A percentile compares a stretch with the other conserved stretches of the same genome.
Conservation (phyloP, 1,140 invertebrate species). For the Diplogasteroides magnus region DNA sequence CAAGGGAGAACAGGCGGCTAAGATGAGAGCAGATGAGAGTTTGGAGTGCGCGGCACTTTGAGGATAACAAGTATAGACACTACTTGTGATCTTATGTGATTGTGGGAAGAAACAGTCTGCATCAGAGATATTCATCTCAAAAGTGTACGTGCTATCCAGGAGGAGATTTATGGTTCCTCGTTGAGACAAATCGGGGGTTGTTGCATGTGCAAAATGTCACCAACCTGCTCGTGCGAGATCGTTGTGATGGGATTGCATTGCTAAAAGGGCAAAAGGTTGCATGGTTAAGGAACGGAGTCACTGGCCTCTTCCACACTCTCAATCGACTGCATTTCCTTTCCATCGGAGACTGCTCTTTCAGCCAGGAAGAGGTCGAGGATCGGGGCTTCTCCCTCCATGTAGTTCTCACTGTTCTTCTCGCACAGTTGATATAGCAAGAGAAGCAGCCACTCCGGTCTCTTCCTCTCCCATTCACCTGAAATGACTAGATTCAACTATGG, state of each 20-base stretch:
- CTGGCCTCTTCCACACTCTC: constrained; percentile 18
- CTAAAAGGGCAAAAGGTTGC: neutral
- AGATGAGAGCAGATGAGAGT: no score
- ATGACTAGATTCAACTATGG: no score
- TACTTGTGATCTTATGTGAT: no score
- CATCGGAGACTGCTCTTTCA: constrained; percentile 3
- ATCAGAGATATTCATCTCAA: no score
- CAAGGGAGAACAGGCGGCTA: no score
- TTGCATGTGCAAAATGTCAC: no score
- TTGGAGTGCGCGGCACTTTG: no score
- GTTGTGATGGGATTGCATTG: constrained; percentile 20
- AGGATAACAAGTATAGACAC: no score
- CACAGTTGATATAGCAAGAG: constrained; percentile 25
- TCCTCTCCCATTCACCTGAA: constrained; percentile 19
- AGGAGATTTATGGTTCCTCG: no score
- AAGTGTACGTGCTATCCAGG: no score
- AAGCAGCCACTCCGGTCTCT: constrained; percentile 20
- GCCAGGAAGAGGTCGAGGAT: constrained; percentile 19
- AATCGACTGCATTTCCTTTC: constrained; percentile 12
- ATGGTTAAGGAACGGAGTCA: neutral
- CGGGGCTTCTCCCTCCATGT: neutral
- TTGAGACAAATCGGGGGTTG: no score
- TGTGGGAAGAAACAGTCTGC: no score
- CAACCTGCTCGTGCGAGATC: constrained; percentile 9
- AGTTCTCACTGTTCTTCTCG: constrained; percentile 13